Percentiles rank a stretch among this genome's conserved stretches.
Conservation (phyloP, 2,797 vertebrate genomes). For the Coracias cyanogaster region DNA sequence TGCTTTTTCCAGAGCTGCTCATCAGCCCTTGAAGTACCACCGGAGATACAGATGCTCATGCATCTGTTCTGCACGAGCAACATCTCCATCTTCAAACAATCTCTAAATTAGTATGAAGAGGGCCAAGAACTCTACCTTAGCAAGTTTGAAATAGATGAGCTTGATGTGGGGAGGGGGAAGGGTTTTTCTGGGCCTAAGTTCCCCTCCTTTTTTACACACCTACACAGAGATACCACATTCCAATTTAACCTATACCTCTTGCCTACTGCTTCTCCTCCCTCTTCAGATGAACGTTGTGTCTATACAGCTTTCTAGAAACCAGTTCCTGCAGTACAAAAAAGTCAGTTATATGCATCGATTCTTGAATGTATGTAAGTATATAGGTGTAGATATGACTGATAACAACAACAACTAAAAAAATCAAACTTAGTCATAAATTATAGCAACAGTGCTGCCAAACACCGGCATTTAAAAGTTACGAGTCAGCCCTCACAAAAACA, state of each 20-base stretch:
- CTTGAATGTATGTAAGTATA: neutral
- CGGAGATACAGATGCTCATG: neutral
- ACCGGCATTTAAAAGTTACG: neutral
- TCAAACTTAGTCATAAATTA: conserved; percentile 2
- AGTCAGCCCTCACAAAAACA: conserved; percentile 5
- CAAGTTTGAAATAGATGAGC: neutral
- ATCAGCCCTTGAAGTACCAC: neutral
- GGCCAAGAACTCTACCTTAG: neutral
- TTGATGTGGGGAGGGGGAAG: neutral
- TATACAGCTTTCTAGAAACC: fast-evolving
- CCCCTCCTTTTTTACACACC: neutral
- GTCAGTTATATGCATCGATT: neutral
- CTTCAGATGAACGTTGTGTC: neutral
- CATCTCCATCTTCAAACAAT: neutral
- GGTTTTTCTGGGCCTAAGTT: neutral
- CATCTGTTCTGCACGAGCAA: fast-evolving
- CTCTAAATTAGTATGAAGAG: neutral
- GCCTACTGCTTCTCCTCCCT: neutral
- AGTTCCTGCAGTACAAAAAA: neutral
- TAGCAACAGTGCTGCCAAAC: conserved; percentile 14
- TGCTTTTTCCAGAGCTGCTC: neutral
- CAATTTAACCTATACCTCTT: neutral
- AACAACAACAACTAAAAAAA: neutral
- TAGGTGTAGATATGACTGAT: neutral
- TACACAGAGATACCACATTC: neutral